phyloP scores from a whole-genome alignment of 2,888 invertebrate genomes.

The Phytoseiulus persimilis region DNA sequence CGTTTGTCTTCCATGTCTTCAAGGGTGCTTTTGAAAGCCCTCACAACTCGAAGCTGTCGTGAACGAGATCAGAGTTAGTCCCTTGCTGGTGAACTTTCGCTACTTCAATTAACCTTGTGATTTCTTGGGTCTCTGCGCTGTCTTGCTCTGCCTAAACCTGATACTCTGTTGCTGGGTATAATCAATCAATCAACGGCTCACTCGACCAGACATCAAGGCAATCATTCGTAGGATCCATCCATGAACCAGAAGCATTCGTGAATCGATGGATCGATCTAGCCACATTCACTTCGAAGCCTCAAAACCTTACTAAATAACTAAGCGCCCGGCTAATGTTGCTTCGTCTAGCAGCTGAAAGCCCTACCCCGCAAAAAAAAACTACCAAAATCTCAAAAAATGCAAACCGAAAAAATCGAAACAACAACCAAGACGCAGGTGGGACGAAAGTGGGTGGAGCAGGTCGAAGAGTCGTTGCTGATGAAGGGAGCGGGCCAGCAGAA shows the following conservation, averaged over 20 bases:
- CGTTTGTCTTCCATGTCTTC: constrained; percentile 99
- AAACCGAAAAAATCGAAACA: constrained; percentile 49
- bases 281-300: not conserved
- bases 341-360: not conserved
- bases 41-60: constrained; percentile 97
- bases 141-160: not conserved
- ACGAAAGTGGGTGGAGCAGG: not conserved
- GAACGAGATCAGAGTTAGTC: constrained; percentile 22
- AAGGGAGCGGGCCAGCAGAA: constrained; percentile 41
- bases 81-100: not conserved
- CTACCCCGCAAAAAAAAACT: constrained; percentile 41
- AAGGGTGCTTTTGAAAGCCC: constrained; percentile 98
- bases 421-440: constrained; percentile 20
- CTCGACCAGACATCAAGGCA: not conserved
- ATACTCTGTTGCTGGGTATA: not conserved
- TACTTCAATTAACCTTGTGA: not conserved
- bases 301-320: not conserved
- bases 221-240: not conserved
- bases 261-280: not conserved
- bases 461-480: constrained; percentile 38
- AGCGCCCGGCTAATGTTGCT: not conserved
- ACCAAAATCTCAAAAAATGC: constrained; percentile 46
- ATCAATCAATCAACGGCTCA: not conserved
- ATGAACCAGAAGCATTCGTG: not conserved
- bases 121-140: not conserved